These are phyloP conservation scores for Cephalopachus bancanus DNA, from an alignment of 2,797 vertebrate species.

Conservation along the genomic window DNA sequence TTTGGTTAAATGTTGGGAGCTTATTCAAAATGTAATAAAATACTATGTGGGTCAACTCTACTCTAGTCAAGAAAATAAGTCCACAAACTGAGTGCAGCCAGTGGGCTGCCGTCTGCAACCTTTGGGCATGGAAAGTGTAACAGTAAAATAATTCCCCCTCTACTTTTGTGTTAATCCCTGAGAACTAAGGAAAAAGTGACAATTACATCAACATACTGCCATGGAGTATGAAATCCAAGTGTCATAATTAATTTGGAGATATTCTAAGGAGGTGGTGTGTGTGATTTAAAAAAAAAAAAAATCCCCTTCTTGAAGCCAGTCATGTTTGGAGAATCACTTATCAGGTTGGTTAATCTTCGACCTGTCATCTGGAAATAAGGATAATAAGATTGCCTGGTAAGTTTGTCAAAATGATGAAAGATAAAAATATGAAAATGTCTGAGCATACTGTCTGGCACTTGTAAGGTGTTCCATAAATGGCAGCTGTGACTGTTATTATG, in stretches of 20 bases:
- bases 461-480: neutral
- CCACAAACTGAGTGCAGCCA: neutral
- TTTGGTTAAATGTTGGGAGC: neutral
- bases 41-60: neutral
- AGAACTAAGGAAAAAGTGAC: neutral
- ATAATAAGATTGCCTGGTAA: neutral
- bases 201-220: neutral
- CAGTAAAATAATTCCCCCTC: neutral
- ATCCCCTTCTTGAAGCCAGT: neutral
- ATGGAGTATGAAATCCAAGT: neutral
- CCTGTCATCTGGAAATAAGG: neutral
- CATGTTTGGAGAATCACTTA: neutral
- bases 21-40: slow-evolving; percentile 33
- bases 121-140: neutral
- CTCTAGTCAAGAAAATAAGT: neutral
- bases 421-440: neutral
- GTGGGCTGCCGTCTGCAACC: neutral
- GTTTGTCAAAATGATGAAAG: neutral
- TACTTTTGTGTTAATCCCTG: neutral
- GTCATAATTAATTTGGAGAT: neutral
- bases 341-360: neutral
- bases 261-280: neutral
- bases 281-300: too few species aligned
- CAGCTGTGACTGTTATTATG: neutral
- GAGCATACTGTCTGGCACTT: neutral